Percentiles rank a stretch among this genome's conserved stretches.
These are phyloP conservation scores for Sebastes hopkinsi DNA, from an alignment of 2,797 vertebrate species.

Conservation along the genomic window DNA sequence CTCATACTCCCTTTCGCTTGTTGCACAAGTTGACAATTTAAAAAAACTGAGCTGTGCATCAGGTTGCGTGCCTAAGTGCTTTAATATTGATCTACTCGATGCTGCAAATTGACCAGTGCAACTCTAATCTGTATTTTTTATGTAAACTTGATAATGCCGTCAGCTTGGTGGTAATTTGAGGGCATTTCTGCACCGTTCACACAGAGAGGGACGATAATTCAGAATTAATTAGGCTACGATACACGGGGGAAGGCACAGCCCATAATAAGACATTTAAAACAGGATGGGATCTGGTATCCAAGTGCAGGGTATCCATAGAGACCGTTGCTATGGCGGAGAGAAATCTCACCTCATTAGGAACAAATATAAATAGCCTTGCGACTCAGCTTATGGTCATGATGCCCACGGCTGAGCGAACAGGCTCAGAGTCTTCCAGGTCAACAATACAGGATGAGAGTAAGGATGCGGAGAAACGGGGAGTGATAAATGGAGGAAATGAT, in stretches of 20 bases:
- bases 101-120: conserved; percentile 24
- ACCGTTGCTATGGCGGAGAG: conserved; percentile 82
- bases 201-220: conserved; percentile 55
- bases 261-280: conserved; percentile 80
- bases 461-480: conserved; percentile 26
- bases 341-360: conserved; percentile 83
- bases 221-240: conserved; percentile 75
- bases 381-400: conserved; percentile 74
- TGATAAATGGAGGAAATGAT: conserved; percentile 37
- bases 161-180: conserved; percentile 26
- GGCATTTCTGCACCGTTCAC: conserved; percentile 47
- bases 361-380: conserved; percentile 82
- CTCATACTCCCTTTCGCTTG: conserved; percentile 33
- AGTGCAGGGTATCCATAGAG: conserved; percentile 84
- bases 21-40: conserved; percentile 28
- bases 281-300: conserved; percentile 79
- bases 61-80: conserved; percentile 31
- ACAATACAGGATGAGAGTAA: conserved; percentile 39
- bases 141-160: conserved; percentile 21
- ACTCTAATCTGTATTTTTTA: conserved; percentile 10
- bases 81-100: conserved; percentile 36
- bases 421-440: conserved; percentile 67
- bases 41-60: conserved; percentile 25
- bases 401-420: conserved; percentile 65
- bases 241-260: conserved; percentile 67